phyloP scores from a whole-genome alignment of 2,888 invertebrate genomes.

The Perizoma affinitatum region DNA sequence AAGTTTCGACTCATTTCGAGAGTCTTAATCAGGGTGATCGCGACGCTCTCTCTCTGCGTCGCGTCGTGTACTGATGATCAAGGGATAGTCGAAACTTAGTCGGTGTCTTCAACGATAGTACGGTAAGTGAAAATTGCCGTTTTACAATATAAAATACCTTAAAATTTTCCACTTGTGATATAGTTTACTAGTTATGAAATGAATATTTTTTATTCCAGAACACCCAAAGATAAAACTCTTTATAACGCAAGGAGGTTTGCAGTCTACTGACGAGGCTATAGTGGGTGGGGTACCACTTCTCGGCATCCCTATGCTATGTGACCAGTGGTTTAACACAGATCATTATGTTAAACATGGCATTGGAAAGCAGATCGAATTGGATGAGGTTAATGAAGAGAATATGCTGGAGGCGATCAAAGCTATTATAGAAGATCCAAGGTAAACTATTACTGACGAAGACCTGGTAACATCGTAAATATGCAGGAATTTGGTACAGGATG shows the following conservation, averaged over 20 bases:
- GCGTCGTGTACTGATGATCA: no score
- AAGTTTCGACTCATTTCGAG: no score
- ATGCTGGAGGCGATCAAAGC: background rate
- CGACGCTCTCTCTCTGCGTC: no score
- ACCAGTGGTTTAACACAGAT: constrained; percentile 60
- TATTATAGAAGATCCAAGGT: constrained; percentile 5
- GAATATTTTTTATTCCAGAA: constrained; percentile 37
- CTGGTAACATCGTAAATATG: no score
- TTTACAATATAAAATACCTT: no score
- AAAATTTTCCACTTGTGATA: no score
- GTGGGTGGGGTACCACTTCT: constrained; percentile 58
- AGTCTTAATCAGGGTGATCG: no score
- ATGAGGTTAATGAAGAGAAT: constrained; percentile 24
- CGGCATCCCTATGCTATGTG: constrained; percentile 58
- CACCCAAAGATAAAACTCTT: constrained; percentile 46
- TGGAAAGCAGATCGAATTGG: constrained; percentile 27
- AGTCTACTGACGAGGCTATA: constrained; percentile 46
- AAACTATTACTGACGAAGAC: background rate
- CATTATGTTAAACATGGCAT: constrained; percentile 43
- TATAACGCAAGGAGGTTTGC: constrained; percentile 23
- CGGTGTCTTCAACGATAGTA: no score
- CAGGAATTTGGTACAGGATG: no score
- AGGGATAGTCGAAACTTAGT: no score
- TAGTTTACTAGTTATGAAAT: no score
- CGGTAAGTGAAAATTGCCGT: no score